Percentiles rank a stretch among this genome's conserved stretches.
Conservation (phyloP, 1,140 invertebrate genomes). For the Brachionus calyciflorus region DNA sequence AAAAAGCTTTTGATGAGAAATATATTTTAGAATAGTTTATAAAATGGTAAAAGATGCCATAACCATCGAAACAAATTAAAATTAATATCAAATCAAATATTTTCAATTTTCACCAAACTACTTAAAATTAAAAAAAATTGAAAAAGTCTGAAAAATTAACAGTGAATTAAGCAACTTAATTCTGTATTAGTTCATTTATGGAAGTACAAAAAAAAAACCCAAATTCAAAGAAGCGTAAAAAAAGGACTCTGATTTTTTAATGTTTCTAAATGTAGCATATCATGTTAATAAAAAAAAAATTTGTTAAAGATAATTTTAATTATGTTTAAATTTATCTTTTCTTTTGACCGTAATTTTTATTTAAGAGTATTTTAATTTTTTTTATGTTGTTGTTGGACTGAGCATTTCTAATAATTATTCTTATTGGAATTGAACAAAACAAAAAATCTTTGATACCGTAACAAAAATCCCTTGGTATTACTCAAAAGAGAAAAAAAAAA, state of each 20-base stretch:
- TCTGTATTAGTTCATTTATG: slow-evolving; percentile 19
- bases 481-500: background rate
- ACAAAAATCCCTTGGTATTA: slow-evolving; percentile 20
- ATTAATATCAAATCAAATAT: too few relatives aligned
- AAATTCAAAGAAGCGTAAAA: background rate
- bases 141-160: too few relatives aligned
- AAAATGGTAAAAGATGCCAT: too few relatives aligned
- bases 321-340: slow-evolving; percentile 41
- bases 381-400: too few relatives aligned
- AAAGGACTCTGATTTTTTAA: background rate
- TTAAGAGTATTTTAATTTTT: slow-evolving; percentile 28
- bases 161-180: too few relatives aligned
- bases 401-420: slow-evolving; percentile 28
- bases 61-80: too few relatives aligned
- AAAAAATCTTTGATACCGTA: slow-evolving; percentile 34
- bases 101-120: too few relatives aligned
- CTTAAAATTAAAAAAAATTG: too few relatives aligned
- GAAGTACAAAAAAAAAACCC: background rate
- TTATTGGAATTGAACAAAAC: slow-evolving; percentile 18
- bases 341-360: slow-evolving; percentile 31
- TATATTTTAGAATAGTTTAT: too few relatives aligned
- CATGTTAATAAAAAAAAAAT: slow-evolving; percentile 12
- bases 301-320: slow-evolving; percentile 26
- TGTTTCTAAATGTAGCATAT: slow-evolving; percentile 42
- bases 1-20: too few relatives aligned